Percentiles rank a stretch among this genome's conserved stretches.
These are phyloP conservation scores for Ivindomyrus marchei DNA, from an alignment of 2,113 vertebrate genomes.

Conservation along the genomic window DNA sequence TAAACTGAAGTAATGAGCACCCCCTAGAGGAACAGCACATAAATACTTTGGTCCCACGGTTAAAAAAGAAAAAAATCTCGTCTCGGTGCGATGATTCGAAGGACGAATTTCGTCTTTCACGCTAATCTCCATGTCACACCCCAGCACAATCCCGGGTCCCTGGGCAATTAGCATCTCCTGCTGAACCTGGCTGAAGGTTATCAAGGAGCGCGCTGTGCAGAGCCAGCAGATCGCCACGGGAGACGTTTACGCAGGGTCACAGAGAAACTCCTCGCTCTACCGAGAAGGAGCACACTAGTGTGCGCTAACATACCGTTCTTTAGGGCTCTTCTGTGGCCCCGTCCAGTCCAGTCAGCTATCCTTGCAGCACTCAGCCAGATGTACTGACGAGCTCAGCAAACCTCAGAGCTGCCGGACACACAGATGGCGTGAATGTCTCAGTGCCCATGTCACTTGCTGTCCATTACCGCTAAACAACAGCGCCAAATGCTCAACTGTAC, in stretches of 20 bases:
- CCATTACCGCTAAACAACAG: not conserved
- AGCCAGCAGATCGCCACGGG: not conserved
- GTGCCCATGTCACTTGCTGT: not conserved
- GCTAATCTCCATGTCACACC: slow-evolving; percentile 2
- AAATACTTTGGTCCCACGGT: not conserved
- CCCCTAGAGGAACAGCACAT: not conserved
- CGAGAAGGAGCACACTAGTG: not conserved
- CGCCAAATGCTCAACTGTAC: not conserved
- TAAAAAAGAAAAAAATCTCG: not conserved
- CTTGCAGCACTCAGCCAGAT: not conserved
- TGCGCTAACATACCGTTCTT: not conserved
- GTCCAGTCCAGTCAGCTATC: not conserved
- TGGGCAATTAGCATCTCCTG: not conserved
- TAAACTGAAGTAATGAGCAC: not conserved
- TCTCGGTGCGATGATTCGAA: not conserved
- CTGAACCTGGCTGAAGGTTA: not conserved
- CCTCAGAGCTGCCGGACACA: not conserved
- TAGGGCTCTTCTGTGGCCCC: not conserved
- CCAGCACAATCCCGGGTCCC: not conserved
- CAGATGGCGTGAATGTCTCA: not conserved
- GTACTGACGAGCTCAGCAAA: slow-evolving; percentile 3
- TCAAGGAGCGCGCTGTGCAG: not conserved
- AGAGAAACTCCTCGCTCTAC: not conserved
- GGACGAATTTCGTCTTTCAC: slow-evolving; percentile 6
- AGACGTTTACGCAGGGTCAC: slow-evolving; percentile 2